phyloP scores from a whole-genome alignment of 2,888 invertebrate species.

The Cybosia mesomella region DNA sequence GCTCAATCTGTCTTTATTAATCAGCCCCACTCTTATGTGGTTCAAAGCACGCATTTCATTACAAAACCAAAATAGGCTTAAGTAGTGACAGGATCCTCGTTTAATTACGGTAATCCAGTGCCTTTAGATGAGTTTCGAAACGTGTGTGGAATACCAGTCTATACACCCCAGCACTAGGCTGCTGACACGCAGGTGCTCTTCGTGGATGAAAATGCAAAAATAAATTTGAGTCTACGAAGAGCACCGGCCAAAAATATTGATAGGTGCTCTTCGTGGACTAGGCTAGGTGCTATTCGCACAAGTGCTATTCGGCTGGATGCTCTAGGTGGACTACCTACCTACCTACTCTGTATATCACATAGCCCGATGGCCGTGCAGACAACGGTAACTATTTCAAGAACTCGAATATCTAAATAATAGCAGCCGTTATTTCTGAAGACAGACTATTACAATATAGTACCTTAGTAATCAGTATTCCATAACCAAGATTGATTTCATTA shows the following conservation, averaged over 20 bases:
- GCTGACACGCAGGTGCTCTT: too few species aligned
- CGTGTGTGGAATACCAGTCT: constrained; percentile 30
- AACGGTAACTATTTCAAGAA: constrained; percentile 1
- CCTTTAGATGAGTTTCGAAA: constrained; percentile 41
- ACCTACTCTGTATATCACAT: constrained; percentile 18
- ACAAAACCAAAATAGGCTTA: constrained; percentile 32
- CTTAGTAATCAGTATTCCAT: neutral
- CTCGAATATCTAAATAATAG: neutral
- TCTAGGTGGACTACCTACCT: too few species aligned
- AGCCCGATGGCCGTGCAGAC: neutral
- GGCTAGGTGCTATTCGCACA: too few species aligned
- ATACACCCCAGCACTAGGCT: too few species aligned
- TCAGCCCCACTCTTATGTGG: constrained; percentile 10
- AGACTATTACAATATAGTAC: neutral
- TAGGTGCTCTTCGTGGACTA: too few species aligned
- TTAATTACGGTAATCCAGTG: constrained; percentile 48
- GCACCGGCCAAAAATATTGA: too few species aligned
- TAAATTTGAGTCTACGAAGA: too few species aligned
- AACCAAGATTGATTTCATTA: neutral
- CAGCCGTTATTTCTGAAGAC: neutral
- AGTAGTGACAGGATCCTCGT: constrained; percentile 36
- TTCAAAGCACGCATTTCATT: constrained; percentile 20
- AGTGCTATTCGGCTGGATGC: too few species aligned
- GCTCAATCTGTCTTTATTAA: constrained; percentile 18
- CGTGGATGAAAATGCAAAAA: too few species aligned